These are phyloP conservation scores for Parascotia fuliginaria DNA, from an alignment of 2,888 invertebrate species.

Conservation along the genomic window DNA sequence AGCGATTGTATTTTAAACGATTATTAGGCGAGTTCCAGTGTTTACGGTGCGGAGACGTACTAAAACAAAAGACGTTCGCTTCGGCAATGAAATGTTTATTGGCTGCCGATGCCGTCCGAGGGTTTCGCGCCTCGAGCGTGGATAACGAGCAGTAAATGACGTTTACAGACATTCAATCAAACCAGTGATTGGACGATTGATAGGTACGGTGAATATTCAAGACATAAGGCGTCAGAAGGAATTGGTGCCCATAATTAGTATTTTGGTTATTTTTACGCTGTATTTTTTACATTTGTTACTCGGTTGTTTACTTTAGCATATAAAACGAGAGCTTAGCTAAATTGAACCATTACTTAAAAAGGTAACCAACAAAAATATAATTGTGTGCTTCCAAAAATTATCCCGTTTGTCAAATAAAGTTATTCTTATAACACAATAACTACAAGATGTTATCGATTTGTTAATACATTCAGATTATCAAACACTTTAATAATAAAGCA, in stretches of 20 bases:
- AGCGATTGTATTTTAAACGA: conserved; percentile 24
- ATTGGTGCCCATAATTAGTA: conserved; percentile 51
- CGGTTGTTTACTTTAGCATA: no score
- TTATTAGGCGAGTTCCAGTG: conserved; percentile 35
- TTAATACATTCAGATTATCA: conserved; percentile 5
- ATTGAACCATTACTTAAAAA: neutral
- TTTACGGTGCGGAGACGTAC: conserved; percentile 33
- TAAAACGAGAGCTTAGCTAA: no score
- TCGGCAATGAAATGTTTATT: conserved; percentile 67
- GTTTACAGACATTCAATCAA: conserved; percentile 74
- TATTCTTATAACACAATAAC: neutral
- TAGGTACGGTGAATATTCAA: conserved; percentile 51
- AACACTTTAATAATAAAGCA: neutral
- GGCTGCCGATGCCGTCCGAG: conserved; percentile 51
- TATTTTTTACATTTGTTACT: neutral
- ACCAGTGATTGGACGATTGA: conserved; percentile 63
- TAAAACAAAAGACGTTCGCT: conserved; percentile 51
- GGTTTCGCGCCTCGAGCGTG: conserved; percentile 64
- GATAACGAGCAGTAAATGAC: conserved; percentile 75
- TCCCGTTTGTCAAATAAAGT: neutral
- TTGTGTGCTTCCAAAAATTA: no score
- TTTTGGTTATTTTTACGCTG: conserved; percentile 23
- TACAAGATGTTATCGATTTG: neutral
- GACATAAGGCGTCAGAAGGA: conserved; percentile 43
- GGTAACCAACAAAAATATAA: neutral